These are phyloP conservation scores for Asarcornis scutulata DNA, from an alignment of 2,113 vertebrate genomes.

Conservation along the genomic window DNA sequence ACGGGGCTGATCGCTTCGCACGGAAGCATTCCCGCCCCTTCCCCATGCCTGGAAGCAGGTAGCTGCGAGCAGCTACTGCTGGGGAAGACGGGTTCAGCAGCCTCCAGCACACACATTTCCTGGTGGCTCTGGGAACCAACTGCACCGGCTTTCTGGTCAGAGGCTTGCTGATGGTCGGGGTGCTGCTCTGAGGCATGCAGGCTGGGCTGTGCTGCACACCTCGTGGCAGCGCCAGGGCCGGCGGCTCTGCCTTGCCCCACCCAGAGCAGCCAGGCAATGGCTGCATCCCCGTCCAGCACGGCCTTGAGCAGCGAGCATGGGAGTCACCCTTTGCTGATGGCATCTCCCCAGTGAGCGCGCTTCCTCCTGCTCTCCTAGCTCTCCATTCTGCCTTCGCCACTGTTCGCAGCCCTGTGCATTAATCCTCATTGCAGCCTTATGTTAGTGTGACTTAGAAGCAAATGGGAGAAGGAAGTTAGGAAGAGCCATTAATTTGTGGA, in stretches of 20 bases:
- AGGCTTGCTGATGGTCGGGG: not conserved
- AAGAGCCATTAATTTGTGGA: conserved; percentile 18
- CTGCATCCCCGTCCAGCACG: fast-evolving
- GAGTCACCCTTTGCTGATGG: not conserved
- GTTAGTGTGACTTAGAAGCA: conserved; percentile 9
- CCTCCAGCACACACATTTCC: fast-evolving
- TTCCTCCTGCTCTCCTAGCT: not conserved
- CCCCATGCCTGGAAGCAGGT: not conserved
- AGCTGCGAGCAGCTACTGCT: not conserved
- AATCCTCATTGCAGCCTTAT: not conserved
- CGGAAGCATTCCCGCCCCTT: not conserved
- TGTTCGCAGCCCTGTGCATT: not conserved
- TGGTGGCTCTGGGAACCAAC: not conserved
- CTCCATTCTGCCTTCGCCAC: not conserved
- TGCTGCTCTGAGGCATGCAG: not conserved
- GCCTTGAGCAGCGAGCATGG: fast-evolving
- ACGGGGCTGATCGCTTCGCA: not conserved
- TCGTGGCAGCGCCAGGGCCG: no score
- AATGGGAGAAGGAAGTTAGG: conserved; percentile 23
- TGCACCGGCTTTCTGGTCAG: fast-evolving
- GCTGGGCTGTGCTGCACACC: not conserved
- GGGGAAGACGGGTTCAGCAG: not conserved
- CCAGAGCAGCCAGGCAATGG: fast-evolving
- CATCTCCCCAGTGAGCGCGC: not conserved
- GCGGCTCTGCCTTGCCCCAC: not conserved